Evolutionary conservation across 2,113 vertebrate genomes (phyloP).

Genomic region (Paratilapia polleni): DNA sequence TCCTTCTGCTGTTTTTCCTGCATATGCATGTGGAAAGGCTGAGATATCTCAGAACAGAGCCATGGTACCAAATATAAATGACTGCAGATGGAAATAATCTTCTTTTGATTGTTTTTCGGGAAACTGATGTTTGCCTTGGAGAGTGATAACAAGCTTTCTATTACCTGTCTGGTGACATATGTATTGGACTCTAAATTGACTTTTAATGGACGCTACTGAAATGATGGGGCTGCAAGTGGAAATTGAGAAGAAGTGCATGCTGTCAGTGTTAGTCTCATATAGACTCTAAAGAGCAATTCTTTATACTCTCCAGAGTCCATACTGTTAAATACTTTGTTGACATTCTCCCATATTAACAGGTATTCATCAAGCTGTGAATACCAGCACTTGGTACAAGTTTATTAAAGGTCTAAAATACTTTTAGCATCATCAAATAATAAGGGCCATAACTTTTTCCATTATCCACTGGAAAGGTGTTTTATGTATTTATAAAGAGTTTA

Average conservation of each 20-base stretch:
- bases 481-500: not conserved
- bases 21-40: not conserved
- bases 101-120: rapidly evolving
- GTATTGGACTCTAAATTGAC: not conserved
- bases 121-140: not conserved
- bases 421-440: too few species aligned
- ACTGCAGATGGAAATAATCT: not conserved
- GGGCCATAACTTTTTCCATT: too few species aligned
- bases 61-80: not conserved
- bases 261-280: not conserved
- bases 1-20: not conserved
- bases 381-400: too few species aligned
- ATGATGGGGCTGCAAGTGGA: not conserved
- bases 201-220: not conserved
- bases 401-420: too few species aligned
- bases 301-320: not conserved
- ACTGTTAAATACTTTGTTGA: too few species aligned
- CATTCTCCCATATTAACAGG: too few species aligned
- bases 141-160: not conserved
- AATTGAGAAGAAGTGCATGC: not conserved
- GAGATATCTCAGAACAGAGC: not conserved
- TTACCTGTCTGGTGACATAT: not conserved
- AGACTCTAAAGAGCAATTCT: not conserved
- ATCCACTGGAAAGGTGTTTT: too few species aligned
- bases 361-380: too few species aligned